Base-by-base conservation (phyloP, 2,797 vertebrate species). In the Knipowitschia caucasica region DNA sequence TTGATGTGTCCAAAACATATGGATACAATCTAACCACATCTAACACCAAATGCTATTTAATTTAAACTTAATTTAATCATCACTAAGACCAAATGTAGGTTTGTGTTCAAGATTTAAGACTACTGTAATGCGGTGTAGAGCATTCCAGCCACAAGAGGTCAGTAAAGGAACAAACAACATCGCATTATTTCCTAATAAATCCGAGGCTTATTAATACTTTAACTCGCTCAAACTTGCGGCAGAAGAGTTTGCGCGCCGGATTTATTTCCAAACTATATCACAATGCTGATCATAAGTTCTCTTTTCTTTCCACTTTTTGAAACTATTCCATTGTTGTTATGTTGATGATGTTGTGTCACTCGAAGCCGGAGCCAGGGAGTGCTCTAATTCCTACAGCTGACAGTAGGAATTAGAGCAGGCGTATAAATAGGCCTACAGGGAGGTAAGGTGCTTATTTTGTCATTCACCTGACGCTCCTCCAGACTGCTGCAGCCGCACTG, bases 401-500 rank as follows among this genome's bases (percentile, higher is more conserved):
- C 31, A 64, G 36, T 56, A 21, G 66, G 67, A 71, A 70, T 77
- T 71, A 76, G 56, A 59, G 53, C 52, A 59, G n/a, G 24, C 70
- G 77, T 81, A 78, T 73, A 81, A 67, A 78, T 71, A 78, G 73
- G 23, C 47, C 61, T 38, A n/a, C n/a, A n/a, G n/a, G n/a, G n/a
- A n/a, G n/a, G 56, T 77, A 75, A 80, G 69, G 50, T 77, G 75
- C 75, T 81, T 77, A 56, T 38, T 57, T 54, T 70, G 61, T 33
- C 33, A 12, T 54, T 56, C 21, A 38, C n/a, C 40, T 23, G 29
- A 23, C 3, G 7, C 25, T 25, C 59, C 51, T 57, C 40, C 62
- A 24, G 0, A 67, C 46, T 42, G 34, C 17, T 42, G 30, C 27
- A 20, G 20, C 23, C 46, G 33, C 35, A 39, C 24, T 14, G 10